Evolutionary conservation across 2,113 vertebrate genomes (phyloP).

Genomic region (Empidonax traillii): DNA sequence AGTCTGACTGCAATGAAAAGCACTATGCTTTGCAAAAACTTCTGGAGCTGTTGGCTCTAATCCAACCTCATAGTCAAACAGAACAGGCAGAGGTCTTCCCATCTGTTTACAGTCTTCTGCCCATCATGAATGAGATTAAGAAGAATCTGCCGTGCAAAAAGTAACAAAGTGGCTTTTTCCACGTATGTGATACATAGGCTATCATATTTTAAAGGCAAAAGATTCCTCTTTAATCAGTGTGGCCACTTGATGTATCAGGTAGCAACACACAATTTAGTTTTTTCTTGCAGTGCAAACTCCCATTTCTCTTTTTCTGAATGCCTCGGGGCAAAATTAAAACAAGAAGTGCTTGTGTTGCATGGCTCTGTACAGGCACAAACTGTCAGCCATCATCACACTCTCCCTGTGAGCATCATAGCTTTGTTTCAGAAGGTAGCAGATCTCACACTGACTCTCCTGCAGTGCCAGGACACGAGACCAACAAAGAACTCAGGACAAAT

Average conservation of each 20-base stretch:
- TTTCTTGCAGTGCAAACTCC: not conserved
- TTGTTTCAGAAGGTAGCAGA: not conserved
- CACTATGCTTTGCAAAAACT: not conserved
- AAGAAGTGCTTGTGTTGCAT: not conserved
- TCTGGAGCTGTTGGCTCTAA: not conserved
- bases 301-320: not conserved
- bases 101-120: not conserved
- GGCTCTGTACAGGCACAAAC: not conserved
- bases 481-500: not conserved
- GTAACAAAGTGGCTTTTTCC: not conserved
- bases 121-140: not conserved
- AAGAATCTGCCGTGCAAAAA: not conserved
- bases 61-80: not conserved
- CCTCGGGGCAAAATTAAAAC: not conserved
- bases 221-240: not conserved
- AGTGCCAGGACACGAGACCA: not conserved
- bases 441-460: not conserved
- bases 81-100: not conserved
- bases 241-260: not conserved
- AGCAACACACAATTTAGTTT: not conserved
- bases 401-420: not conserved
- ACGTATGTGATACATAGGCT: not conserved
- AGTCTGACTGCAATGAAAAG: not conserved
- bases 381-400: too few relatives aligned
- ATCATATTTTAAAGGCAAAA: not conserved